Conservation (phyloP, 2,113 vertebrate genomes). For the Rhadina sibilatrix region DNA sequence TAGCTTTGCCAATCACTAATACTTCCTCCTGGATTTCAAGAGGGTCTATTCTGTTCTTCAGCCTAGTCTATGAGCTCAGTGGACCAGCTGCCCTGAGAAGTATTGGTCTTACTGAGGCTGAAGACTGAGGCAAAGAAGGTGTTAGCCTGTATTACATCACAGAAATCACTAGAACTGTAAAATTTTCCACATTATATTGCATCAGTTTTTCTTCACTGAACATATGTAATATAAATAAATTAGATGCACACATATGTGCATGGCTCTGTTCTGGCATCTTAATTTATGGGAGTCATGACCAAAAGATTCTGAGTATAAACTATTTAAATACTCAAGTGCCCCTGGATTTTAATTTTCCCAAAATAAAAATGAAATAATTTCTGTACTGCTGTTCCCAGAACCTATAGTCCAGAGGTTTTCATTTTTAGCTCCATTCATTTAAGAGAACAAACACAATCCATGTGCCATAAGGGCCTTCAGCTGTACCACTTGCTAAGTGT, state of each 20-base stretch:
- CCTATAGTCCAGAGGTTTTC: neutral
- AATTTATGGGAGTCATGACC: neutral
- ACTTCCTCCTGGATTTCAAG: neutral
- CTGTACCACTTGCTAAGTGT: neutral
- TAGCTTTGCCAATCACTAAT: neutral
- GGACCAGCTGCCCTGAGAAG: neutral
- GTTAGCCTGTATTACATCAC: neutral
- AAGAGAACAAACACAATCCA: neutral
- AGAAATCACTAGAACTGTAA: neutral
- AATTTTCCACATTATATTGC: rapidly evolving
- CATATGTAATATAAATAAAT: neutral
- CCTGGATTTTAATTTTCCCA: neutral
- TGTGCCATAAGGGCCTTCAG: neutral
- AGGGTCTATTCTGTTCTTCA: rapidly evolving
- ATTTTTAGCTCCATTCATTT: neutral
- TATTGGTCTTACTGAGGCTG: neutral
- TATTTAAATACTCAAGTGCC: neutral
- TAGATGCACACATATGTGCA: rapidly evolving
- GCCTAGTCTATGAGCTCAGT: neutral
- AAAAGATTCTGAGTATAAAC: neutral
- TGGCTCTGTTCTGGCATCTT: neutral
- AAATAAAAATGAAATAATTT: neutral
- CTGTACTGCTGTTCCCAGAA: neutral
- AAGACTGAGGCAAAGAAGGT: neutral
- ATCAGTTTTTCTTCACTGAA: neutral